These are phyloP conservation scores for Adoxophyes honmai DNA, from an alignment of 1,140 invertebrate species.

Conservation along the genomic window DNA sequence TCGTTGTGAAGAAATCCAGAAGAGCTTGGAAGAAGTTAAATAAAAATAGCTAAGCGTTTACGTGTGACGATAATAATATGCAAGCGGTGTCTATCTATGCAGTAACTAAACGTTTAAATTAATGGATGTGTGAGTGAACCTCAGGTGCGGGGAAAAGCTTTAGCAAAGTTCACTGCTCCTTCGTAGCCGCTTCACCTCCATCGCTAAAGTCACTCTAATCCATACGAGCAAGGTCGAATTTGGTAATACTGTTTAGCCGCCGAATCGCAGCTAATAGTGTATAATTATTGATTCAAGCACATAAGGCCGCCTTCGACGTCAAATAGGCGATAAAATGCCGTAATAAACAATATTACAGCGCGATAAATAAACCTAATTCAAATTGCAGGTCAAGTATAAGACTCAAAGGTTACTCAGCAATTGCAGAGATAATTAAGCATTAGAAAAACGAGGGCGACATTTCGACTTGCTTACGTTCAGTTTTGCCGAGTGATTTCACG, in stretches of 20 bases:
- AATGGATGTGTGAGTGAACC: conserved; percentile 62
- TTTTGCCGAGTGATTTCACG: conserved; percentile 18
- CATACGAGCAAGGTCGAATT: conserved; percentile 14
- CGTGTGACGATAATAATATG: conserved; percentile 31
- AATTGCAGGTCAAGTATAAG: background rate
- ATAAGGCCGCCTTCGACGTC: background rate
- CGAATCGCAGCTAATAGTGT: conserved; percentile 11
- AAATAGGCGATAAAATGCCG: background rate
- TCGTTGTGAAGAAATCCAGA: too few relatives aligned
- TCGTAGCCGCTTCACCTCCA: conserved; percentile 33
- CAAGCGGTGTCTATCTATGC: conserved; percentile 52
- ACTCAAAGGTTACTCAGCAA: conserved; percentile 2
- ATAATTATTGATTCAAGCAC: background rate
- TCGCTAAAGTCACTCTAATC: conserved; percentile 42
- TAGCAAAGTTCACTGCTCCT: conserved; percentile 70
- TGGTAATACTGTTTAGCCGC: background rate
- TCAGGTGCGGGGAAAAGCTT: conserved; percentile 63
- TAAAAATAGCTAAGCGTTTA: background rate
- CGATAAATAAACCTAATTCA: background rate
- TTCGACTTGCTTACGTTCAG: conserved; percentile 30
- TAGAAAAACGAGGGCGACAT: conserved; percentile 28
- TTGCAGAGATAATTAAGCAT: conserved; percentile 18
- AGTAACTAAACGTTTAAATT: conserved; percentile 53
- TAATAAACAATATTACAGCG: background rate
- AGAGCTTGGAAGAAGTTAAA: too few relatives aligned